These are phyloP conservation scores for Sebastes hubbsi DNA, from an alignment of 2,797 vertebrate species.

Conservation along the genomic window DNA sequence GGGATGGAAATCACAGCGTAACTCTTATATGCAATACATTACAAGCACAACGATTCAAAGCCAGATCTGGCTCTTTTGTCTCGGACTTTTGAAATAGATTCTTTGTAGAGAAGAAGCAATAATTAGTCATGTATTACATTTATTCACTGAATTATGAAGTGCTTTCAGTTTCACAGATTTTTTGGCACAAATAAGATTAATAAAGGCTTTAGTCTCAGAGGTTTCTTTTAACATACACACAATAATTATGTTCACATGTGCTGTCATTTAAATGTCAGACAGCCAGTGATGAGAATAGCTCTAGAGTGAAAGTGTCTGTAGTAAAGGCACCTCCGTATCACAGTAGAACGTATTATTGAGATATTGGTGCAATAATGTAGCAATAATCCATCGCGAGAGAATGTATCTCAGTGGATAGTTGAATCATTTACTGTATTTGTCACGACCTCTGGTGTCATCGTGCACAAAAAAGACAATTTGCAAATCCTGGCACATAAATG, in stretches of 20 bases:
- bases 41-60: not conserved
- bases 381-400: not conserved
- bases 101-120: not conserved
- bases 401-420: not conserved
- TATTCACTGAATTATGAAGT: not conserved
- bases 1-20: not conserved
- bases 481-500: not conserved
- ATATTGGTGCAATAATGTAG: not conserved
- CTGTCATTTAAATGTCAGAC: not conserved
- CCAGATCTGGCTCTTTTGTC: not conserved
- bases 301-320: not conserved
- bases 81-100: not conserved
- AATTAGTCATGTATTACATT: not conserved
- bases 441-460: not conserved
- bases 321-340: not conserved
- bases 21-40: not conserved
- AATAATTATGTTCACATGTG: not conserved
- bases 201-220: not conserved
- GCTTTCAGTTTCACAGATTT: not conserved
- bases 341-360: not conserved
- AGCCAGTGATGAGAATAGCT: not conserved
- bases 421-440: not conserved
- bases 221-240: not conserved
- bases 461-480: not conserved
- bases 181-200: not conserved